Evolutionary conservation across 2,888 invertebrate species (phyloP).

Genomic region (Orthonychiurus folsomi): DNA sequence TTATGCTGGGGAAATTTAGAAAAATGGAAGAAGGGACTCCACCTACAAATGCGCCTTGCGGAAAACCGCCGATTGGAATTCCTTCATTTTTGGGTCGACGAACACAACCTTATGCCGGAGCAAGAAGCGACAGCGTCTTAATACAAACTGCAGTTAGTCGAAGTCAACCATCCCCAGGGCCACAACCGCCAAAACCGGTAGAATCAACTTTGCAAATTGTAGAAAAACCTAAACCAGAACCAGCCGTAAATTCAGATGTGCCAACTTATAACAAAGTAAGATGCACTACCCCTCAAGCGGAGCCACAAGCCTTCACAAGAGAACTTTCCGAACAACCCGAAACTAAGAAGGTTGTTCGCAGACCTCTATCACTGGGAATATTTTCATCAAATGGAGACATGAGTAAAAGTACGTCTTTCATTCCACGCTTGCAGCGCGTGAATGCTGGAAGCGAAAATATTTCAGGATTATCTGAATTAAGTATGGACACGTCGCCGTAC

Average conservation of each 20-base stretch:
- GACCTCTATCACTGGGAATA: slow-evolving; percentile 25
- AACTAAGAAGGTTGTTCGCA: slow-evolving; percentile 8
- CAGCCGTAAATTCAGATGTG: background rate
- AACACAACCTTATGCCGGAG: slow-evolving; percentile 40
- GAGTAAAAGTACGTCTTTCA: slow-evolving; percentile 11
- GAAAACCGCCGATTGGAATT: slow-evolving; percentile 27
- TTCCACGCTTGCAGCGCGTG: slow-evolving; percentile 13
- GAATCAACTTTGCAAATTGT: background rate
- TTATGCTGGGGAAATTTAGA: slow-evolving; percentile 66
- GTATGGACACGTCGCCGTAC: background rate
- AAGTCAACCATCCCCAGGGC: slow-evolving; percentile 1
- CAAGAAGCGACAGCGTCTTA: slow-evolving; percentile 40
- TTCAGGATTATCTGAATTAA: background rate
- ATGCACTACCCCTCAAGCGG: background rate
- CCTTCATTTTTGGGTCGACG: slow-evolving; percentile 31
- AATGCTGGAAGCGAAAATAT: background rate
- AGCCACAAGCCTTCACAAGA: no score
- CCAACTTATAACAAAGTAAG: background rate
- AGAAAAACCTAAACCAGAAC: background rate
- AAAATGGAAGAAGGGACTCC: slow-evolving; percentile 45
- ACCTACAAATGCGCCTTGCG: slow-evolving; percentile 23
- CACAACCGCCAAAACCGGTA: no score
- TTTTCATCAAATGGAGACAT: slow-evolving; percentile 10
- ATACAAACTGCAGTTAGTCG: slow-evolving; percentile 12
- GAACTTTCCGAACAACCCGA: background rate